Base-by-base conservation (phyloP, 2,888 invertebrate genomes). In the Muscina levida region DNA sequence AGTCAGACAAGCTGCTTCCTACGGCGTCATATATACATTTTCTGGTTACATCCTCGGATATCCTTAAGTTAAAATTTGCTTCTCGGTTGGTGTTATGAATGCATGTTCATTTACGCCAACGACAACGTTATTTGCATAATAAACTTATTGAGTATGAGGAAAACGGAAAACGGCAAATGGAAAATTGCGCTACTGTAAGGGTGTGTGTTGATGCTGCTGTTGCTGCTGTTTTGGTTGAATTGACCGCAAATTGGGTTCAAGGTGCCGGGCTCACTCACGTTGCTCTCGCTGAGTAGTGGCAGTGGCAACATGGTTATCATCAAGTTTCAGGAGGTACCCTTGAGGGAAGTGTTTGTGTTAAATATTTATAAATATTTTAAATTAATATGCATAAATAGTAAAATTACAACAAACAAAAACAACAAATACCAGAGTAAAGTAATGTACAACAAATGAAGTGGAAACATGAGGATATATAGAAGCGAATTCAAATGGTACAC, bases 21-120 rank as follows among this genome's bases (percentile, higher is more conserved):
- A 48, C 15, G 66, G 77, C 77, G 24, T 44, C 75, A 53, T 37
- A 65, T 48, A 19, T 8, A 66, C 71, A 15, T 46, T 73, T 46
- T 26, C 39, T 24, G 19, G 19, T 42, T 53, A 62, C 39, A 68
- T 72, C 24, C 59, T 81, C 77, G 81, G 77, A 75, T 81, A 77
- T 81, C 77, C 77, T 75, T 65, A 57, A 75, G 74, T 74, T 65
- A 42, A 39, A 42, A 22, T 17, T 56, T 59, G 22, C 39, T 39
- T 19, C 62, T 62, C 62, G 42, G 42, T 31, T 31, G 4, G 13
- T 24, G 62, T 42, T 42, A 62, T 81, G 77, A 81, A 81, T 81
- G 77, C 81, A 72, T 77, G 74, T 77, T 81, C 81, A 81, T 81
- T 81, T 81, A 72, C 77, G 71, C 8, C 57, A n/a, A 59, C 37